These are phyloP conservation scores for Bombus haemorrhoidalis DNA, from an alignment of 1,140 invertebrate species.

Conservation along the genomic window DNA sequence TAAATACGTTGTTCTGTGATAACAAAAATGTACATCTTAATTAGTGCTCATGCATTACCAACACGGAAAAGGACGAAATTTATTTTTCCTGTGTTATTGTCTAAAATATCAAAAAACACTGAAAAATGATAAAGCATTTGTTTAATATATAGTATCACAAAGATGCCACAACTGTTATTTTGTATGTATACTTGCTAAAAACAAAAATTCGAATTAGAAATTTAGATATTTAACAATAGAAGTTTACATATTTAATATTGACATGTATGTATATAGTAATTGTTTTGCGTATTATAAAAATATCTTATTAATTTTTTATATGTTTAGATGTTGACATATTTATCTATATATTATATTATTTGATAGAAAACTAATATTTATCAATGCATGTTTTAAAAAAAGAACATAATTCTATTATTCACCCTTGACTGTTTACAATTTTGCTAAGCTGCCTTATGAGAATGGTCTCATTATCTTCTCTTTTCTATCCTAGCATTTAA, in stretches of 20 bases:
- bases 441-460: not conserved
- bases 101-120: slow-evolving; percentile 12
- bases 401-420: slow-evolving; percentile 38
- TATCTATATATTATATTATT: slow-evolving; percentile 43
- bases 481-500: slow-evolving; percentile 48
- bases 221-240: slow-evolving; percentile 9
- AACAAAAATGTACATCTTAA: slow-evolving; percentile 60
- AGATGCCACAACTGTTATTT: slow-evolving; percentile 34
- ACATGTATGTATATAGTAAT: slow-evolving; percentile 25
- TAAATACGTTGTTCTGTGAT: slow-evolving; percentile 68
- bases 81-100: slow-evolving; percentile 25
- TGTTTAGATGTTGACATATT: slow-evolving; percentile 28
- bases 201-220: not conserved
- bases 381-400: slow-evolving; percentile 31
- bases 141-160: slow-evolving; percentile 27
- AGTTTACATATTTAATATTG: slow-evolving; percentile 17
- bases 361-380: slow-evolving; percentile 38
- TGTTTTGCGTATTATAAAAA: slow-evolving; percentile 28
- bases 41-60: slow-evolving; percentile 51
- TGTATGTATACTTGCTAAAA: slow-evolving; percentile 30
- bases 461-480: not conserved
- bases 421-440: slow-evolving; percentile 17
- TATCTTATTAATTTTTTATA: slow-evolving; percentile 33
- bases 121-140: slow-evolving; percentile 31
- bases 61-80: slow-evolving; percentile 46